phyloP scores from a whole-genome alignment of 2,797 vertebrate species.

The Pseudochaenichthys georgianus region DNA sequence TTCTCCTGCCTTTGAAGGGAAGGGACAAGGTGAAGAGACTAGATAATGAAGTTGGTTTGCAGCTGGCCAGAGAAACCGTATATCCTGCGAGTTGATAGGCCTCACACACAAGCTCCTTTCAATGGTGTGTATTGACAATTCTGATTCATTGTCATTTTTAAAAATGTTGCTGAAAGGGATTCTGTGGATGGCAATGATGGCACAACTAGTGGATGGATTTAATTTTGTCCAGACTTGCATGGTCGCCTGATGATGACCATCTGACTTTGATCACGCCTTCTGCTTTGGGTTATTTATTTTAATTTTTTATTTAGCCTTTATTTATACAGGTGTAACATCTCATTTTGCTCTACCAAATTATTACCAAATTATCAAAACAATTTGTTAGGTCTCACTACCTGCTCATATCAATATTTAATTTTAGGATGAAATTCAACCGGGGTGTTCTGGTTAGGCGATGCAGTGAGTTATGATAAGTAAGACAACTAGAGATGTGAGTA shows the following conservation, averaged over 20 bases:
- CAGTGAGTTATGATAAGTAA: too few relatives aligned
- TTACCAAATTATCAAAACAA: too few relatives aligned
- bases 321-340: too few relatives aligned
- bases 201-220: not conserved
- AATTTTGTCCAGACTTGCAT: not conserved
- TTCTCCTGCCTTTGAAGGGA: slow-evolving; percentile 36
- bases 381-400: too few relatives aligned
- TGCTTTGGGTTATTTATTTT: too few relatives aligned
- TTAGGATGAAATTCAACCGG: too few relatives aligned
- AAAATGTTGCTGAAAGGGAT: not conserved
- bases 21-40: slow-evolving; percentile 25
- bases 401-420: too few relatives aligned
- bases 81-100: slow-evolving; percentile 36
- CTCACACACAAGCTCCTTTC: slow-evolving; percentile 30
- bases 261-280: not conserved
- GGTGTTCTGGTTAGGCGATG: too few relatives aligned
- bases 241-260: not conserved
- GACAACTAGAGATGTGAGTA: too few relatives aligned
- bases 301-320: too few relatives aligned
- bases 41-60: slow-evolving; percentile 22
- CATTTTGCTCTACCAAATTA: too few relatives aligned
- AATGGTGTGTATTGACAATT: slow-evolving; percentile 16
- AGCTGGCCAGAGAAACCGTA: slow-evolving; percentile 19
- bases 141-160: not conserved
- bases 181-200: not conserved